These are phyloP conservation scores for Drosophila robusta DNA, from an alignment of 2,888 invertebrate genomes.

Conservation along the genomic window DNA sequence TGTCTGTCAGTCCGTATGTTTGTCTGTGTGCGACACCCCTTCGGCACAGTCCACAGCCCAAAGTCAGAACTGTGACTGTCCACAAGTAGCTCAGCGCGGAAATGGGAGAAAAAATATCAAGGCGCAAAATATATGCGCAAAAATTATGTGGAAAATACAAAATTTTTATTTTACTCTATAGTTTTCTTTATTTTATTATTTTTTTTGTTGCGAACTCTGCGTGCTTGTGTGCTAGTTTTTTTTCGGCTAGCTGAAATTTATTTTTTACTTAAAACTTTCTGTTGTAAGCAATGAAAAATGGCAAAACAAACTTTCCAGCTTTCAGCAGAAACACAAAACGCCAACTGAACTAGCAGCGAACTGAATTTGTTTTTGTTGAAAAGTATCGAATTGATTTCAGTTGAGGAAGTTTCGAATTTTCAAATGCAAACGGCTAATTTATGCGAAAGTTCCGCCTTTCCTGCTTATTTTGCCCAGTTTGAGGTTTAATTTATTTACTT, in stretches of 20 bases:
- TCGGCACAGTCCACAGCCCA: slow-evolving; percentile 4
- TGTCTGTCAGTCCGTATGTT: slow-evolving; percentile 10
- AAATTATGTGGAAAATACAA: slow-evolving; percentile 54
- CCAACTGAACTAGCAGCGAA: slow-evolving; percentile 26
- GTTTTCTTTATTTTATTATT: slow-evolving; percentile 7
- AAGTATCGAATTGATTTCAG: slow-evolving; percentile 78
- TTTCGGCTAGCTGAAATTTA: slow-evolving; percentile 69
- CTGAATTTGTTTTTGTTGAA: slow-evolving; percentile 61
- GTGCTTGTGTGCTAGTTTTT: slow-evolving; percentile 44
- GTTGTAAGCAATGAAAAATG: slow-evolving; percentile 79
- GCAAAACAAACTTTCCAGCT: slow-evolving; percentile 76
- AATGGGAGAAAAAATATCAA: slow-evolving; percentile 45
- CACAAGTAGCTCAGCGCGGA: slow-evolving; percentile 22
- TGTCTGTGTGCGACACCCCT: slow-evolving; percentile 4
- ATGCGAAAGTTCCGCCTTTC: slow-evolving; percentile 74
- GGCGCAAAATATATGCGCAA: slow-evolving; percentile 56
- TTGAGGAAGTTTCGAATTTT: slow-evolving; percentile 70
- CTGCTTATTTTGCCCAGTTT: slow-evolving; percentile 47
- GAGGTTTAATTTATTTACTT: slow-evolving; percentile 70
- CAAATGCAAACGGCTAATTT: slow-evolving; percentile 79
- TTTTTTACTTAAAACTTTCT: slow-evolving; percentile 80
- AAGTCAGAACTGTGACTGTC: slow-evolving; percentile 9
- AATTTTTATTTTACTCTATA: slow-evolving; percentile 23
- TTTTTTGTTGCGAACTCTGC: slow-evolving; percentile 40
- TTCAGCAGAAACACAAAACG: slow-evolving; percentile 64